These are phyloP conservation scores for Hiodon tergisus DNA, from an alignment of 2,113 vertebrate genomes.

Conservation along the genomic window DNA sequence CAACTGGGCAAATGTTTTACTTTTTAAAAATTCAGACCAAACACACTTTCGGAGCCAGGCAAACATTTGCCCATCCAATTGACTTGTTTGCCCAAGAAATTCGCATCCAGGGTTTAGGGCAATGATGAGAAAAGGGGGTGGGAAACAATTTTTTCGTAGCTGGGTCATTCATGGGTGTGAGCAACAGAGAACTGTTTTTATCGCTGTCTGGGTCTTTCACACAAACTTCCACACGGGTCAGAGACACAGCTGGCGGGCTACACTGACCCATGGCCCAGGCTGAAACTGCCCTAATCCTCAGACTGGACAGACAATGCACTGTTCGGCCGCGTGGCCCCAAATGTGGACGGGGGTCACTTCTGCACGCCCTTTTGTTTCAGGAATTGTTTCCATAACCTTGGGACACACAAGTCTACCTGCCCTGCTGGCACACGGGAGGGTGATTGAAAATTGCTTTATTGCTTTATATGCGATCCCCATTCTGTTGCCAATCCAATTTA, in stretches of 20 bases:
- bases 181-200: conserved; percentile 45
- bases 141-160: conserved; percentile 56
- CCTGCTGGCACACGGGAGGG: neutral
- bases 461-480: conserved; percentile 60
- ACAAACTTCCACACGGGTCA: conserved; percentile 32
- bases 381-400: conserved; percentile 52
- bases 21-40: conserved; percentile 42
- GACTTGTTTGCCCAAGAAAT: conserved; percentile 64
- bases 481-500: conserved; percentile 59
- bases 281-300: neutral
- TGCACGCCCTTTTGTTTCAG: conserved; percentile 25
- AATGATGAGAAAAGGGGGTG: conserved; percentile 43
- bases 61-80: conserved; percentile 60
- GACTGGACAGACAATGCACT: neutral
- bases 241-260: conserved; percentile 28
- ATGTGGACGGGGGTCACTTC: neutral
- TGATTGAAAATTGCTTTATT: conserved; percentile 67
- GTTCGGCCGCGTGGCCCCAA: neutral
- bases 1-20: conserved; percentile 47
- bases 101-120: conserved; percentile 48
- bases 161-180: conserved; percentile 50
- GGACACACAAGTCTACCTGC: conserved; percentile 49
- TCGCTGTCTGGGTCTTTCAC: conserved; percentile 33
- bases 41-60: conserved; percentile 39
- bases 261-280: neutral